Evolutionary conservation across 2,797 vertebrate genomes (phyloP).

Genomic region (Leontopithecus rosalia): DNA sequence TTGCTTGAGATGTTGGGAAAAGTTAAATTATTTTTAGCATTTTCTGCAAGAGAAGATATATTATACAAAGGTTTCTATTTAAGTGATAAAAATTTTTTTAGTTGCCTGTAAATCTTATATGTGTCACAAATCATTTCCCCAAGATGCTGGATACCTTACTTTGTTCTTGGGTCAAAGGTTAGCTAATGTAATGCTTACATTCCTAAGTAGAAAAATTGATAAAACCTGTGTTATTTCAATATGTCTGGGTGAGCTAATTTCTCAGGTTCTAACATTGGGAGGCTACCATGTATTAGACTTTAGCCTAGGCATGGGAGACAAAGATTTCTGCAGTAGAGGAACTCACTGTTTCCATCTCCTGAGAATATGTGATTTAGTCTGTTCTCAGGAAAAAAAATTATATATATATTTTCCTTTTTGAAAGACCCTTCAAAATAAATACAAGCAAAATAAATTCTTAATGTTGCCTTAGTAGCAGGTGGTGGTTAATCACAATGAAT

Average conservation of each 20-base stretch:
- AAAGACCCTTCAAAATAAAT: constrained; percentile 22
- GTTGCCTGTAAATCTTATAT: not conserved
- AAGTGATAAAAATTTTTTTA: not conserved
- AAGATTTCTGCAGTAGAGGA: not conserved
- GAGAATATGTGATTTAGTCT: not conserved
- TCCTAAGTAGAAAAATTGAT: not conserved
- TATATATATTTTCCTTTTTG: not conserved
- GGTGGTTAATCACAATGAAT: not conserved
- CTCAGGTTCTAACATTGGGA: not conserved
- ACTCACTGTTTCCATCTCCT: not conserved
- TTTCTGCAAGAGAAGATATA: constrained; percentile 12
- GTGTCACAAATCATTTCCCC: not conserved
- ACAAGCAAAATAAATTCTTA: not conserved
- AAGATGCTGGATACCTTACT: not conserved
- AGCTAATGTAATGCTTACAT: not conserved
- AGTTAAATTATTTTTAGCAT: not conserved
- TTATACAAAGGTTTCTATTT: constrained; percentile 1
- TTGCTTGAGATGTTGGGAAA: not conserved
- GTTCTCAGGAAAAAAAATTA: not conserved
- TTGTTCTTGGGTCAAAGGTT: not conserved
- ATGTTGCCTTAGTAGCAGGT: not conserved
- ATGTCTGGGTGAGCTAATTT: not conserved
- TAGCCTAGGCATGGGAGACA: not conserved
- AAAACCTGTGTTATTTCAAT: not conserved
- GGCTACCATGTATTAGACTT: accelerated